Evolutionary conservation across 2,888 invertebrate species (phyloP).

Genomic region (Lasioglossum figueresi): DNA sequence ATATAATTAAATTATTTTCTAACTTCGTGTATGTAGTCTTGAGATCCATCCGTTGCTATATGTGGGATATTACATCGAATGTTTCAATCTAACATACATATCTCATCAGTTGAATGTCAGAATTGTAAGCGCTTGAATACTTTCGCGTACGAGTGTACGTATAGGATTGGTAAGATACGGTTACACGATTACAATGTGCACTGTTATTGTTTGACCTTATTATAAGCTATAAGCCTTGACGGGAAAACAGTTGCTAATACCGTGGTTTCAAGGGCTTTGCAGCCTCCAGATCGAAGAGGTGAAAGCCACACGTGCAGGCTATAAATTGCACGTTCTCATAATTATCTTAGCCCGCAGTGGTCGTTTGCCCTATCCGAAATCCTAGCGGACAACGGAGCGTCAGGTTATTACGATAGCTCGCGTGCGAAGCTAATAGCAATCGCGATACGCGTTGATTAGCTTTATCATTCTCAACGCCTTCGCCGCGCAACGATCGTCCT

Average conservation of each 20-base stretch:
- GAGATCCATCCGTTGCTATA: no score
- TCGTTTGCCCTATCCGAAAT: slow-evolving; percentile 39
- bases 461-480: slow-evolving; percentile 36
- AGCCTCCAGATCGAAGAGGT: slow-evolving; percentile 50
- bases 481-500: background rate
- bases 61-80: no score
- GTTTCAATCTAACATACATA: no score
- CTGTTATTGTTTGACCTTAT: background rate
- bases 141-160: no score
- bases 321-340: slow-evolving; percentile 67
- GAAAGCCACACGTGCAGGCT: slow-evolving; percentile 50
- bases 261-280: slow-evolving; percentile 36
- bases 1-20: no score
- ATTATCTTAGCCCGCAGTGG: slow-evolving; percentile 56
- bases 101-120: no score
- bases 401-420: slow-evolving; percentile 51
- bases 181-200: background rate
- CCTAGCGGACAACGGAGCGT: slow-evolving; percentile 37
- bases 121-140: no score
- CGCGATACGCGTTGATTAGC: slow-evolving; percentile 57
- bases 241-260: slow-evolving; percentile 51
- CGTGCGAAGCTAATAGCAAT: slow-evolving; percentile 54
- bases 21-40: no score
- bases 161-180: no score
- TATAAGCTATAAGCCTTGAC: background rate